Evolutionary conservation across 1,140 invertebrate species (phyloP).

Genomic region (Zaprionus africanus): DNA sequence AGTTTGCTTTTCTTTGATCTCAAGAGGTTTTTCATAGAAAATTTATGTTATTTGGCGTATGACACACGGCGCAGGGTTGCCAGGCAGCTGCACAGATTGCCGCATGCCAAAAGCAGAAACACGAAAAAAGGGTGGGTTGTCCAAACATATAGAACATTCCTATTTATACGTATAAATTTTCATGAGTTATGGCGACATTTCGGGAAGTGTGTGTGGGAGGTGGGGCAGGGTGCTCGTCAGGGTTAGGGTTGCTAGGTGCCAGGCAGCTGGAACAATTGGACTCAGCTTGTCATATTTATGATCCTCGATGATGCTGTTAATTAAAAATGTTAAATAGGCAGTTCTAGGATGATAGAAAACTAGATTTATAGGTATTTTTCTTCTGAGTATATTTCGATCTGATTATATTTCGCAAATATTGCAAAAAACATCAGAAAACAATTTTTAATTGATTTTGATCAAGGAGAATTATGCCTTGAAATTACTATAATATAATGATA

Average conservation of each 20-base stretch:
- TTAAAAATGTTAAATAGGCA: neutral
- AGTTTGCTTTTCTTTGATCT: conserved; percentile 58
- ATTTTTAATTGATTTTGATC: too few relatives aligned
- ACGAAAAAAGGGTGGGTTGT: conserved; percentile 53
- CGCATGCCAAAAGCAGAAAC: conserved; percentile 33
- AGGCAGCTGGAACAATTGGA: conserved; percentile 18
- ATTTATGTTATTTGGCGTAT: conserved; percentile 67
- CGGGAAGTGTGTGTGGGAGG: conserved; percentile 19
- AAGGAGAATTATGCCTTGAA: too few relatives aligned
- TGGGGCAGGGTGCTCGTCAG: conserved; percentile 21
- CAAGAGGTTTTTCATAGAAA: conserved; percentile 74
- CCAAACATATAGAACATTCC: conserved; percentile 1
- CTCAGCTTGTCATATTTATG: neutral
- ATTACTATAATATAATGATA: too few relatives aligned
- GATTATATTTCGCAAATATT: neutral
- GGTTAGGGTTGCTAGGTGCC: neutral
- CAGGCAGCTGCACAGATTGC: conserved; percentile 64
- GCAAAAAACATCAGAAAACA: neutral
- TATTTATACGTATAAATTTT: conserved; percentile 32
- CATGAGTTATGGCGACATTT: conserved; percentile 55
- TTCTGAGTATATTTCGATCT: too few relatives aligned
- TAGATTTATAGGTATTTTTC: too few relatives aligned
- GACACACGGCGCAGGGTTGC: conserved; percentile 35
- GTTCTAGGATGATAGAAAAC: too few relatives aligned
- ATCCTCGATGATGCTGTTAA: conserved; percentile 8